A percentile compares a stretch with the other conserved stretches of the same genome.
phyloP scores from a whole-genome alignment of 2,113 vertebrate species.

The Silurus meridionalis region DNA sequence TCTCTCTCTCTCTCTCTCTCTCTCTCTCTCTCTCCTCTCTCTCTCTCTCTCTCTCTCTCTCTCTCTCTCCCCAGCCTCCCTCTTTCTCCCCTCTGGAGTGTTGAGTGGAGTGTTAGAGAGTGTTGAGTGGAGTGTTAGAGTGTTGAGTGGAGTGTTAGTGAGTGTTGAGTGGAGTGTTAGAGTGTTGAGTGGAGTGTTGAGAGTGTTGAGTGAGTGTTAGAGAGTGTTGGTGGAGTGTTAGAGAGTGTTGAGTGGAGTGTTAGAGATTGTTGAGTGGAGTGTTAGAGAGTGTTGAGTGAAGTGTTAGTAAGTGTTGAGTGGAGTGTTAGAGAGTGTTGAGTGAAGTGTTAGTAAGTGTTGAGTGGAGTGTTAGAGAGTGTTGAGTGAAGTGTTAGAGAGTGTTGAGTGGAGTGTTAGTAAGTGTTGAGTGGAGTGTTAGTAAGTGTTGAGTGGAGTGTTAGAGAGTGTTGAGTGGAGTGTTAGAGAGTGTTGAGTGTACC shows the following conservation, averaged over 20 bases:
- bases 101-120: no score
- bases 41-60: no score
- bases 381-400: background rate
- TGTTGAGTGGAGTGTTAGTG: no score
- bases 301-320: background rate
- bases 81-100: no score
- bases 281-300: no score
- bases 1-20: no score
- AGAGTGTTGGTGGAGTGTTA: background rate
- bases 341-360: background rate
- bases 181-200: no score
- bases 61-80: no score
- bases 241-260: no score
- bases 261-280: background rate
- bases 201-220: no score
- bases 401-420: background rate
- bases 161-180: no score
- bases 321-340: background rate
- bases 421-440: background rate
- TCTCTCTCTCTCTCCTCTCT: background rate
- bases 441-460: background rate
- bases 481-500: slow-evolving; percentile 64
- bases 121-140: no score
- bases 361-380: background rate
- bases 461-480: background rate